Percentiles rank a stretch among this genome's conserved stretches.
phyloP scores from a whole-genome alignment of 2,888 invertebrate genomes.

The Tetropium fuscum region DNA sequence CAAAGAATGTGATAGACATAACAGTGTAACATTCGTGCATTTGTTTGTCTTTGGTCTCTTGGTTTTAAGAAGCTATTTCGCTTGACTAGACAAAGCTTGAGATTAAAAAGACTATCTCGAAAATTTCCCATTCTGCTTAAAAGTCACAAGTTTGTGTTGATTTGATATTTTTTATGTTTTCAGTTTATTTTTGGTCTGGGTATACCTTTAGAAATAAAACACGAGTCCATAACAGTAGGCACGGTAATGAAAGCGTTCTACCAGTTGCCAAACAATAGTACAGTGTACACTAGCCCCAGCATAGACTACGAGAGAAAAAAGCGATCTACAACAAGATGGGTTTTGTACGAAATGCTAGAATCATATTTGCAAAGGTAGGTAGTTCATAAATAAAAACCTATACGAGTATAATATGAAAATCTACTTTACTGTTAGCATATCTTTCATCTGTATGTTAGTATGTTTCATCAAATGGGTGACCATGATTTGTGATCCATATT shows the following conservation, averaged over 20 bases:
- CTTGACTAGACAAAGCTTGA: too few relatives aligned
- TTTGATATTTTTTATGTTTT: slow-evolving; percentile 29
- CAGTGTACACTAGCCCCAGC: slow-evolving; percentile 68
- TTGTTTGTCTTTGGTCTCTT: too few relatives aligned
- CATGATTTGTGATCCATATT: too few relatives aligned
- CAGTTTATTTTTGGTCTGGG: slow-evolving; percentile 78
- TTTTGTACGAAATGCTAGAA: slow-evolving; percentile 57
- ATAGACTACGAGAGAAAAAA: slow-evolving; percentile 51
- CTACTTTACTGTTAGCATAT: too few relatives aligned
- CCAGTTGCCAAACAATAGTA: slow-evolving; percentile 73
- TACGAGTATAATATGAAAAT: too few relatives aligned
- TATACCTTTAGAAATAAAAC: slow-evolving; percentile 74
- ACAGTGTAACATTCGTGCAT: too few relatives aligned
- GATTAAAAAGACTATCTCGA: too few relatives aligned
- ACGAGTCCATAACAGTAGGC: slow-evolving; percentile 74
- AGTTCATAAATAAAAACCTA: too few relatives aligned
- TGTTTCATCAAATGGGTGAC: not conserved
- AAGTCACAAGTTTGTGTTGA: not conserved
- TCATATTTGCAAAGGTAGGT: slow-evolving; percentile 56
- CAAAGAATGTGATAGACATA: too few relatives aligned
- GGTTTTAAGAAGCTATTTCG: too few relatives aligned
- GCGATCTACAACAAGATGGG: slow-evolving; percentile 59
- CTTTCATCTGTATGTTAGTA: not conserved
- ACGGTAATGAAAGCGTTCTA: slow-evolving; percentile 78
- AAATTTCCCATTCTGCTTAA: too few relatives aligned